phyloP scores from a whole-genome alignment of 2,113 vertebrate genomes.

The Trogon surrucura region DNA sequence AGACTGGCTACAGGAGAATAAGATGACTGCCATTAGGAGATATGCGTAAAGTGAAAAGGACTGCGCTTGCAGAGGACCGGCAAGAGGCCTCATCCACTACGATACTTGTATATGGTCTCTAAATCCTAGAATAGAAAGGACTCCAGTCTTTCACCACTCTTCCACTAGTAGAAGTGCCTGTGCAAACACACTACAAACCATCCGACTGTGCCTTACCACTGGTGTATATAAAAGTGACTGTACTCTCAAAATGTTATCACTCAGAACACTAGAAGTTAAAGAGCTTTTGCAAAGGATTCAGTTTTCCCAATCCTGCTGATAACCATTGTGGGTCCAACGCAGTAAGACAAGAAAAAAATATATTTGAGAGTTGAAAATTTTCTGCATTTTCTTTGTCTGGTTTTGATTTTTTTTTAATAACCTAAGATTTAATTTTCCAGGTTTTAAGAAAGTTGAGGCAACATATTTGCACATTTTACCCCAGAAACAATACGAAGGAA shows the following conservation, averaged over 20 bases:
- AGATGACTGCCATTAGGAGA: not conserved
- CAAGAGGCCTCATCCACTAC: not conserved
- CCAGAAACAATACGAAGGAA: not conserved
- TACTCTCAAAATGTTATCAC: too few species aligned
- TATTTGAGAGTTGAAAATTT: not conserved
- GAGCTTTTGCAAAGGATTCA: not conserved
- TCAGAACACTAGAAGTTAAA: not conserved
- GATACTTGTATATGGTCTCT: not conserved
- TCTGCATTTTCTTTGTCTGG: not conserved
- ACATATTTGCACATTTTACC: not conserved
- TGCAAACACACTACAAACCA: not conserved
- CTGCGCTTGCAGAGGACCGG: not conserved
- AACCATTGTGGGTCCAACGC: not conserved
- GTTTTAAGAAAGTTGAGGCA: not conserved
- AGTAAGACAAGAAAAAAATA: not conserved
- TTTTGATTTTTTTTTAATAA: not conserved
- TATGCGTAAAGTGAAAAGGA: not conserved
- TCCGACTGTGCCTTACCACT: not conserved
- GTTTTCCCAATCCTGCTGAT: not conserved
- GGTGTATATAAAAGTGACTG: not conserved
- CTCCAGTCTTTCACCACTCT: not conserved
- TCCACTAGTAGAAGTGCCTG: not conserved
- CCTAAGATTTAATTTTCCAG: not conserved
- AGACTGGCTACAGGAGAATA: fast-evolving
- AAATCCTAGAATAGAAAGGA: not conserved